phyloP scores from a whole-genome alignment of 2,113 vertebrate species.

The Micromys minutus region DNA sequence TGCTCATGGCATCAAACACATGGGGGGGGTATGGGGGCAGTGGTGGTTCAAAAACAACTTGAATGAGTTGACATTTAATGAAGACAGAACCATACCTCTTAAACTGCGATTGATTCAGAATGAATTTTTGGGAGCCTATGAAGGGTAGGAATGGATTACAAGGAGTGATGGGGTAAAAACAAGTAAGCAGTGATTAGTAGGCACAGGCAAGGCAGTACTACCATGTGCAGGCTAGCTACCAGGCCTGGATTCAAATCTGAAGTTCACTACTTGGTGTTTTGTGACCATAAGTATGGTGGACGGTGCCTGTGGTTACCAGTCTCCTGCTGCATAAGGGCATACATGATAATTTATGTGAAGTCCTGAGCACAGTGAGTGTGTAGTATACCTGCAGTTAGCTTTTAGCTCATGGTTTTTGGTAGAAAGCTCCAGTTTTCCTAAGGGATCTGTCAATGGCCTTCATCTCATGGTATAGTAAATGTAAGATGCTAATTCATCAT shows the following conservation, averaged over 20 bases:
- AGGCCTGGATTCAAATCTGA: constrained; percentile 26
- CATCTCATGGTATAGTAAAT: constrained; percentile 38
- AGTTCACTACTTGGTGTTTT: neutral
- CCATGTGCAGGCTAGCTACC: neutral
- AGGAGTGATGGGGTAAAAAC: constrained; percentile 7
- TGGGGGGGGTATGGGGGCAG: too few relatives aligned
- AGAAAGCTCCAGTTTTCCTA: constrained; percentile 9
- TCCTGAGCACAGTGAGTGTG: neutral
- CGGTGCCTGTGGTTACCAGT: neutral
- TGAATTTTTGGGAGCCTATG: constrained; percentile 34
- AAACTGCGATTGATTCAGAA: constrained; percentile 24
- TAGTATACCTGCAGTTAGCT: constrained; percentile 19
- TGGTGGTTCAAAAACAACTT: constrained; percentile 41
- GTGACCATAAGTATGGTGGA: neutral
- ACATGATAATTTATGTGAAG: constrained; percentile 1
- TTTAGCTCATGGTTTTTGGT: constrained; percentile 15
- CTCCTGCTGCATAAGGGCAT: neutral
- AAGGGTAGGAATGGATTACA: neutral
- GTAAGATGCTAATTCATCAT: constrained; percentile 27
- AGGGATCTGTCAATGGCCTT: constrained; percentile 10
- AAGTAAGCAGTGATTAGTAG: neutral
- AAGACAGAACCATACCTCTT: constrained; percentile 47
- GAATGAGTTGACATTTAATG: constrained; percentile 26
- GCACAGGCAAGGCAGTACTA: neutral
- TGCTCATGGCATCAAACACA: neutral